Base-by-base conservation (phyloP, 2,797 vertebrate species). In the Sphenopsis melanotis region DNA sequence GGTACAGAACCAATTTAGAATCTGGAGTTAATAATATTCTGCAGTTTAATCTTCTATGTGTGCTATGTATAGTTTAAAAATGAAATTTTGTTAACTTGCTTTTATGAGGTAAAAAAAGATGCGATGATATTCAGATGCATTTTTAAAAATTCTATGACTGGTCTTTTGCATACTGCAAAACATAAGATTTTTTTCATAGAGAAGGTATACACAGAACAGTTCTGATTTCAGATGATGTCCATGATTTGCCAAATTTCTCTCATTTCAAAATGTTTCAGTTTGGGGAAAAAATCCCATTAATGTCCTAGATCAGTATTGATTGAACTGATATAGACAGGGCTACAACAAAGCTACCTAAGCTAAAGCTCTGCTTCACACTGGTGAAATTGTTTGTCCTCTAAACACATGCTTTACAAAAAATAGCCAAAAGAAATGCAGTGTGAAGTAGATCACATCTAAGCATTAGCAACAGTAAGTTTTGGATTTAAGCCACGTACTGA, bases 281-380 rank as follows among this genome's bases (percentile, higher is more conserved):
- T 26, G 44, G 10, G 24, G 5, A 32, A 82, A 83, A 81, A 59
- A 60, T 0, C 0, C 4, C 36, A 37, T 12, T 74, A 13, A 49
- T 46, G 11, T 69, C 6, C 12, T 21, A 76, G 18, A 39, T 14
- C 15, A 63, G 15, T 57, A 10, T 10, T 57, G 44, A 70, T 32
- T 50, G 37, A 85, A 64, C 1, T 76, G n/a, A 89, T 41, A 61
- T 0, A 93, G 57, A 56, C 11, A 74, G 37, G 50, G 49, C 34
- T 56, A 56, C 21, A 52, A 32, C 16, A 89, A 52, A 80, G 50
- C 32, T 52, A 68, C 10, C 4, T 47, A 81, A 39, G 10, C 14
- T 65, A 32, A 89, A 90, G 42, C 41, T 76, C 56, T 44, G 11
- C 22, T 76, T 70, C 75, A 56, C 6, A 19, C 1, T 56, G 49